A percentile compares a stretch with the other conserved stretches of the same genome.
Evolutionary conservation across 2,888 invertebrate genomes (phyloP).

Genomic region (Hedychridium roseum): DNA sequence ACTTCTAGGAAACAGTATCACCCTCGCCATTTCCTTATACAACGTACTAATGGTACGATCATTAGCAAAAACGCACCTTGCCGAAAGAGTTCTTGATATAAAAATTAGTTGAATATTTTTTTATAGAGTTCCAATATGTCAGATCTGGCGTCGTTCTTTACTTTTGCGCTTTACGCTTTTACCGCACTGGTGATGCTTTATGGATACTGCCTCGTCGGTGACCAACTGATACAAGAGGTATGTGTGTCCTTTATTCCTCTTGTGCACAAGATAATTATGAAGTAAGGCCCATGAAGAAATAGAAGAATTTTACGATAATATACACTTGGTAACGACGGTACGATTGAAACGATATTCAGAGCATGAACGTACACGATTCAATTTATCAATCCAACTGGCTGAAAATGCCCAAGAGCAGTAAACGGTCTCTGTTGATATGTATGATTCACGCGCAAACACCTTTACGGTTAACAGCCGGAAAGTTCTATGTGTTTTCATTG

Average conservation of each 20-base stretch:
- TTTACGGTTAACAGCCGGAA: constrained; percentile 67
- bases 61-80: no score
- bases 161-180: constrained; percentile 21
- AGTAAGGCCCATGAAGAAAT: background rate
- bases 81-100: background rate
- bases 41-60: constrained; percentile 28
- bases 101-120: background rate
- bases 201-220: constrained; percentile 39
- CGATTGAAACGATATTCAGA: no score
- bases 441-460: constrained; percentile 67
- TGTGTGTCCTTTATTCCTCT: background rate
- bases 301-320: background rate
- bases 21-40: constrained; percentile 37
- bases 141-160: constrained; percentile 9
- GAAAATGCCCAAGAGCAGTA: constrained; percentile 64
- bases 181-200: constrained; percentile 27
- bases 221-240: constrained; percentile 35
- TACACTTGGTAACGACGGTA: background rate
- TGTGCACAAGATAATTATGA: background rate
- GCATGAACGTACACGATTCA: constrained; percentile 64
- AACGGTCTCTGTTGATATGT: constrained; percentile 64
- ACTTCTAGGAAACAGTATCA: constrained; percentile 32
- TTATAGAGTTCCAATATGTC: constrained; percentile 11
- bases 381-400: constrained; percentile 69
- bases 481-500: constrained; percentile 66